Conservation (phyloP, 2,888 invertebrate genomes). For the Lasius platythorax region DNA sequence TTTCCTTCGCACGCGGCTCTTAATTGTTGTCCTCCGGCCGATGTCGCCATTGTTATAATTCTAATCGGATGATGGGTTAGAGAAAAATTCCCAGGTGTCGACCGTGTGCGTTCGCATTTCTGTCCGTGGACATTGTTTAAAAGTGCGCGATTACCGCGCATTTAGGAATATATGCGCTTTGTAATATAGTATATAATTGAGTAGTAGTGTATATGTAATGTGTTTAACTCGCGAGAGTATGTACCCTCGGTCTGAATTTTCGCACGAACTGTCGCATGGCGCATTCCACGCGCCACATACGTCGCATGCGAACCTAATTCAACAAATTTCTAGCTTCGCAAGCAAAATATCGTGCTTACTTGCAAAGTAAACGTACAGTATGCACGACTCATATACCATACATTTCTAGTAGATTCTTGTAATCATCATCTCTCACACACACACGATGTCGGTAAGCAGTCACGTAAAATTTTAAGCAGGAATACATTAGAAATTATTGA, state of each 20-base stretch:
- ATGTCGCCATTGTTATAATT: slow-evolving; percentile 58
- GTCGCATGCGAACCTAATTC: neutral
- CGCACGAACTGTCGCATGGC: slow-evolving; percentile 22
- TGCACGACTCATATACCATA: neutral
- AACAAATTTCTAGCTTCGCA: neutral
- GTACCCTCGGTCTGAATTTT: slow-evolving; percentile 13
- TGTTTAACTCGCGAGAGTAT: slow-evolving; percentile 9
- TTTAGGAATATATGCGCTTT: slow-evolving; percentile 33
- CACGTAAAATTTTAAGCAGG: neutral
- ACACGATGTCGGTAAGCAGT: neutral
- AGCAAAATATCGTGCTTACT: neutral
- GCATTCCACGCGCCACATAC: slow-evolving; percentile 10
- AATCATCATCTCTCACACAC: neutral
- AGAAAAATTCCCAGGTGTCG: slow-evolving; percentile 41
- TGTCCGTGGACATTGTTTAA: slow-evolving; percentile 37
- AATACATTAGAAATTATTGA: neutral
- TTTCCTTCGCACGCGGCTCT: slow-evolving; percentile 53
- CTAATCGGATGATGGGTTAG: slow-evolving; percentile 53
- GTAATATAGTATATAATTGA: slow-evolving; percentile 14
- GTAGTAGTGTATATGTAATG: neutral
- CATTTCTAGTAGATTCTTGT: slow-evolving; percentile 8
- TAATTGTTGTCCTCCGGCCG: slow-evolving; percentile 55
- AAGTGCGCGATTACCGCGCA: slow-evolving; percentile 37
- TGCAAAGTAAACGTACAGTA: neutral
- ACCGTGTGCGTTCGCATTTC: slow-evolving; percentile 13